These are phyloP conservation scores for Serrognathus titanus DNA, from an alignment of 2,888 invertebrate species.

Conservation along the genomic window DNA sequence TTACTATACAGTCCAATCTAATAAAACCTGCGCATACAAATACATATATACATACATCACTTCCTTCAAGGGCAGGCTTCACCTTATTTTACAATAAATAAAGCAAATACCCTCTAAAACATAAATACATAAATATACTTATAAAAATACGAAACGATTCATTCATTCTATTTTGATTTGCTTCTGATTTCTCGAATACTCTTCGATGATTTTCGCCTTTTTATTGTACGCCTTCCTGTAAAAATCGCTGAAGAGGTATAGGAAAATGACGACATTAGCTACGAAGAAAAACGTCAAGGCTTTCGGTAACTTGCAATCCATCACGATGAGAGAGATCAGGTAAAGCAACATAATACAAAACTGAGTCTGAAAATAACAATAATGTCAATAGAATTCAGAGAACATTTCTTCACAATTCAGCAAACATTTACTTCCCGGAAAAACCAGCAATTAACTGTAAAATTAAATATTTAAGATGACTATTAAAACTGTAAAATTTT, in stretches of 20 bases:
- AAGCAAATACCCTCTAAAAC: too few species aligned
- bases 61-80: too few species aligned
- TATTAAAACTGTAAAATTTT: too few species aligned
- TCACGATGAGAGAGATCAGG: conserved; percentile 60
- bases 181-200: too few species aligned
- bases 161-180: too few species aligned
- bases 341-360: conserved; percentile 74
- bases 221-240: conserved; percentile 53
- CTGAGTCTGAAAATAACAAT: conserved; percentile 57
- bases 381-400: background rate
- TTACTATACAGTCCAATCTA: too few species aligned
- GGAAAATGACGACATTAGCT: conserved; percentile 66
- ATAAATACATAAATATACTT: too few species aligned
- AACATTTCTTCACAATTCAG: background rate
- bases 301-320: conserved; percentile 70
- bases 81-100: too few species aligned
- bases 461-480: too few species aligned
- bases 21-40: too few species aligned
- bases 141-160: too few species aligned
- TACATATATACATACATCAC: too few species aligned
- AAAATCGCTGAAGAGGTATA: conserved; percentile 76
- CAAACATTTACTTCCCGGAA: background rate
- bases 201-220: conserved; percentile 15
- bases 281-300: conserved; percentile 63
- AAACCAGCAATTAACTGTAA: background rate